Evolutionary conservation across 2,113 vertebrate species (phyloP).

Genomic region (Anoplopoma fimbria): DNA sequence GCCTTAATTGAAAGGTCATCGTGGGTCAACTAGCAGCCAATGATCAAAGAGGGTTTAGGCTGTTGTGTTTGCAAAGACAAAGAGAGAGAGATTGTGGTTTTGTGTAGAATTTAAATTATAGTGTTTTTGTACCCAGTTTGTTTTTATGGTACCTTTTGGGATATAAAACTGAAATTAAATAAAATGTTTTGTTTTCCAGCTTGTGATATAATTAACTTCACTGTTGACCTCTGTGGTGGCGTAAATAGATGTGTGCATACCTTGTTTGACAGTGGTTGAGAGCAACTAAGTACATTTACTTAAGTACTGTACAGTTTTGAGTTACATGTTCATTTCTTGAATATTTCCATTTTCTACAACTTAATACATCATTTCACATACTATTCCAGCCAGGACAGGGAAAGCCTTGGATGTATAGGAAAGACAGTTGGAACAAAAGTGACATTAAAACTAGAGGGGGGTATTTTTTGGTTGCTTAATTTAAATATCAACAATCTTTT

Average conservation of each 20-base stretch:
- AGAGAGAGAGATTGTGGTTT: not conserved
- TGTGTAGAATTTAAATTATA: constrained; percentile 39
- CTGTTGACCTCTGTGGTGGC: not conserved
- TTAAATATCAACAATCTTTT: not conserved
- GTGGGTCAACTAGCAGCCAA: constrained; percentile 49
- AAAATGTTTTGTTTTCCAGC: constrained; percentile 32
- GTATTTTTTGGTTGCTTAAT: too few species aligned
- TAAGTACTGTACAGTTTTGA: not conserved
- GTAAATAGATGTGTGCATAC: not conserved
- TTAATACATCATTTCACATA: not conserved
- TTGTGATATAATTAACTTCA: not conserved
- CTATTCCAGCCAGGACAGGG: too few species aligned
- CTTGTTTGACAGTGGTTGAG: not conserved
- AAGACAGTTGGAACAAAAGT: too few species aligned
- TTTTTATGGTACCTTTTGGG: constrained; percentile 36
- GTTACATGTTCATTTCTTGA: not conserved
- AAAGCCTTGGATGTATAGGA: too few species aligned
- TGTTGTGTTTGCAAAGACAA: constrained; percentile 34
- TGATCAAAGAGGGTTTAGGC: constrained; percentile 46
- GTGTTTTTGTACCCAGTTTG: constrained; percentile 7
- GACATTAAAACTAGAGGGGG: too few species aligned
- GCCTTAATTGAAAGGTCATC: constrained; percentile 67
- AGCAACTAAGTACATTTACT: too few species aligned
- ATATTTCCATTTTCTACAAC: not conserved
- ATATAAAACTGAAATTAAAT: constrained; percentile 2